Evolutionary conservation across 2,113 vertebrate genomes (phyloP).

Genomic region (Aythya baeri): DNA sequence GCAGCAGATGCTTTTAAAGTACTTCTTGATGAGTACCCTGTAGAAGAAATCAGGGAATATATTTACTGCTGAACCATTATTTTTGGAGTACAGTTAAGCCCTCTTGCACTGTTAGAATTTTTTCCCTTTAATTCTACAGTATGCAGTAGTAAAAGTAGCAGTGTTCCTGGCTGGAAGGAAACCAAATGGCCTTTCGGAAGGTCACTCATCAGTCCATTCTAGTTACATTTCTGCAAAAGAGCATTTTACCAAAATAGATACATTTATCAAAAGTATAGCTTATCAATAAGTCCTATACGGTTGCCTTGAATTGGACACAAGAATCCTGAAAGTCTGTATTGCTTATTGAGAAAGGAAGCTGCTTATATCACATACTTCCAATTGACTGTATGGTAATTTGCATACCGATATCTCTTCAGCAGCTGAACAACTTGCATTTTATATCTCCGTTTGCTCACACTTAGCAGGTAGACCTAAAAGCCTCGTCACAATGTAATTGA

Average conservation of each 20-base stretch:
- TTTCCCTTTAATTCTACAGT: neutral
- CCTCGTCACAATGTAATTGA: neutral
- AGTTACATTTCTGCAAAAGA: neutral
- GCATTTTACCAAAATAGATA: neutral
- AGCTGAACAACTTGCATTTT: neutral
- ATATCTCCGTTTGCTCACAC: neutral
- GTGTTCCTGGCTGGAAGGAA: neutral
- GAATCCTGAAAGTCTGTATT: neutral
- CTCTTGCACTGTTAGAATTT: neutral
- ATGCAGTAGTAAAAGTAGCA: neutral
- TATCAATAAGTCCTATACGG: neutral
- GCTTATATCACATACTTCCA: neutral
- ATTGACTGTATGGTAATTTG: neutral
- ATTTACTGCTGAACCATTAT: neutral
- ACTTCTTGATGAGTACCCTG: slow-evolving; percentile 42
- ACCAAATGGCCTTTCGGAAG: neutral
- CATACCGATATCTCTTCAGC: neutral
- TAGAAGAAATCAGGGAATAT: neutral
- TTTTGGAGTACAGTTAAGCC: neutral
- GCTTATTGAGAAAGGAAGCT: neutral
- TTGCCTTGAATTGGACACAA: neutral
- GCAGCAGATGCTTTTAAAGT: slow-evolving; percentile 14
- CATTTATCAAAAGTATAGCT: neutral
- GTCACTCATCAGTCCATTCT: neutral
- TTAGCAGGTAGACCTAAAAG: neutral